Evolutionary conservation across 2,113 vertebrate genomes (phyloP), one percentile per base, ranked within the genome.

Genomic region (Upupa epops): DNA sequence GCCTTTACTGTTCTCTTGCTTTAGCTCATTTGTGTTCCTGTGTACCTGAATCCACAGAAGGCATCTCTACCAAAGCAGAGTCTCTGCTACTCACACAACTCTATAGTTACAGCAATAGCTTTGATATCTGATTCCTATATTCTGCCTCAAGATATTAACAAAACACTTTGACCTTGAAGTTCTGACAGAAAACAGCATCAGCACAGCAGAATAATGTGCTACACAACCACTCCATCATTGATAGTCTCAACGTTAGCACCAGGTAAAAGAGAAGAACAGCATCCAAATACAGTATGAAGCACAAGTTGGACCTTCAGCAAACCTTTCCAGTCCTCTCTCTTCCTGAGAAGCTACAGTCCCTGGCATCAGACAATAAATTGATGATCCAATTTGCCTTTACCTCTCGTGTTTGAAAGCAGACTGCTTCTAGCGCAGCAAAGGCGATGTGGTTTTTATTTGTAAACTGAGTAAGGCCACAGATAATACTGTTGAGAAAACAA

Each of bases 391-490:
- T 86, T 73, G 60, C 54, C 48, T 74, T 97, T 98, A 99, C 99
- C 98, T 99, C 99, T 97, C 98, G 98, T 83, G 99, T 99, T 97
- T 99, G 99, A 95, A 99, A 99, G 95, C 99, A 99, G 66, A 99
- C 99, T 2, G 99, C 99, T 97, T 99, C 99, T 69, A 99, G 97
- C n/a, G 99, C 99, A 92, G 99, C 99, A 40, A 99, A 99, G 60
- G 99, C 99, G 85, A 99, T 97, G 94, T 99, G 99, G 65, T 97
- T 99, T 96, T 97, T 99, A 97, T 99, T 99, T 91, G 99, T 99
- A 97, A 99, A 99, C 97, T 99, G 99, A 93, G 99, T 99, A 93
- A 99, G 98, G 54, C 99, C 99, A 96, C 99, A 99, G 96, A 99
- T 99, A 96, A 99, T 99, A 78, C 99, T 99, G 97, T 51, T 69